Conservation (phyloP, 2,113 vertebrate species). For the Gymnobelideus leadbeateri region DNA sequence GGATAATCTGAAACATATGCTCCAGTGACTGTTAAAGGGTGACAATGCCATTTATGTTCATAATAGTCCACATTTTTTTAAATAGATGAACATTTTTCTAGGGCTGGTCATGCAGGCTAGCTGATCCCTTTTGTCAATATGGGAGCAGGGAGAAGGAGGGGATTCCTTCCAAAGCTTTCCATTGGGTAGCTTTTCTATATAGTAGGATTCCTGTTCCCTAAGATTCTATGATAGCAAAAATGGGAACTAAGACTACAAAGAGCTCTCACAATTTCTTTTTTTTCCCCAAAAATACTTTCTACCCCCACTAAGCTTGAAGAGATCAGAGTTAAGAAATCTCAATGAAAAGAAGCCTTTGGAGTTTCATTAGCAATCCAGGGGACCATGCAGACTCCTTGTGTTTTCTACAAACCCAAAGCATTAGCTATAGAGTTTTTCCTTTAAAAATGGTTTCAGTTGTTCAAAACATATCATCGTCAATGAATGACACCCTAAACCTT, state of each 20-base stretch:
- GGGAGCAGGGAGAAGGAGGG: neutral
- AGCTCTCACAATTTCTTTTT: constrained; percentile 41
- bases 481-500: constrained; percentile 51
- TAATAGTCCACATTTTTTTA: constrained; percentile 64
- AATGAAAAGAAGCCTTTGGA: neutral
- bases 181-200: constrained; percentile 27
- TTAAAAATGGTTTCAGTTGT: constrained; percentile 49
- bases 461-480: constrained; percentile 50
- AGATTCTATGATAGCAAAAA: constrained; percentile 31
- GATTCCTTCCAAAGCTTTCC: constrained; percentile 12
- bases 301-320: constrained; percentile 45
- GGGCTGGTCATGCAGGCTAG: constrained; percentile 45
- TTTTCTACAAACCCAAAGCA: constrained; percentile 49
- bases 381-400: neutral
- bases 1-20: constrained; percentile 76
- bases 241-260: constrained; percentile 55
- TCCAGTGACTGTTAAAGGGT: constrained; percentile 59
- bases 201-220: constrained; percentile 29
- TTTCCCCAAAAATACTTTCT: constrained; percentile 54
- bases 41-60: constrained; percentile 65
- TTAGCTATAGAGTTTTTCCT: constrained; percentile 31
- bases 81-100: constrained; percentile 65
- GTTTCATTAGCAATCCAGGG: constrained; percentile 35
- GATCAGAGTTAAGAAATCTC: constrained; percentile 24
- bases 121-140: constrained; percentile 40